Evolutionary conservation across 2,797 vertebrate species (phyloP).

Genomic region (Myripristis murdjan): DNA sequence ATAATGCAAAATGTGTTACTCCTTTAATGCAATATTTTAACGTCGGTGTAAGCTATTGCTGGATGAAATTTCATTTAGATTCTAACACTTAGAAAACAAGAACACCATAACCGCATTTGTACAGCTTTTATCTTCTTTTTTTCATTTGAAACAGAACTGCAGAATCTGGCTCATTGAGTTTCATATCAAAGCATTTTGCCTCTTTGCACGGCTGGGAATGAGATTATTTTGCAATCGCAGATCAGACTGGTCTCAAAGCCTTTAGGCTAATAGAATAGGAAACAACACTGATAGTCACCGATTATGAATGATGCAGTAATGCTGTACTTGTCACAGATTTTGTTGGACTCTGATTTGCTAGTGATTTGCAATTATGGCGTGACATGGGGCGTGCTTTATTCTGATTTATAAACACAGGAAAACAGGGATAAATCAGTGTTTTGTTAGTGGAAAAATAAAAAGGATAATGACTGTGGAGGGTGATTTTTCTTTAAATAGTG

Average conservation of each 20-base stretch:
- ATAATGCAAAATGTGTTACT: conserved; percentile 1
- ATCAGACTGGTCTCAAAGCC: conserved; percentile 25
- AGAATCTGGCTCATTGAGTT: conserved; percentile 15
- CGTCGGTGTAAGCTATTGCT: not conserved
- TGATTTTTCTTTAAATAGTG: too few relatives aligned
- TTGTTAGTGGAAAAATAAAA: not conserved
- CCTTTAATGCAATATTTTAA: conserved; percentile 10
- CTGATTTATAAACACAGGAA: not conserved
- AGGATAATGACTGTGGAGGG: too few relatives aligned
- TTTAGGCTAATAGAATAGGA: conserved; percentile 26
- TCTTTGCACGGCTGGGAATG: not conserved
- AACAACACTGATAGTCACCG: not conserved
- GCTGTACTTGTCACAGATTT: conserved; percentile 20
- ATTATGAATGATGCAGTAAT: conserved; percentile 19
- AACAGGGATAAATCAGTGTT: not conserved
- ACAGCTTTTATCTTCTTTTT: not conserved
- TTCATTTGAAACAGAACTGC: not conserved
- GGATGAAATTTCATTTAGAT: not conserved
- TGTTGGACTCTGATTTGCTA: conserved; percentile 21
- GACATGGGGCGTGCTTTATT: not conserved
- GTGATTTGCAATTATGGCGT: not conserved
- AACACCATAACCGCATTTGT: not conserved
- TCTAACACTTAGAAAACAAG: not conserved
- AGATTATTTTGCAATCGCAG: conserved; percentile 26
- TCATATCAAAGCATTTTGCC: not conserved